phyloP scores from a whole-genome alignment of 2,113 vertebrate species.

The Crotalus helleri region DNA sequence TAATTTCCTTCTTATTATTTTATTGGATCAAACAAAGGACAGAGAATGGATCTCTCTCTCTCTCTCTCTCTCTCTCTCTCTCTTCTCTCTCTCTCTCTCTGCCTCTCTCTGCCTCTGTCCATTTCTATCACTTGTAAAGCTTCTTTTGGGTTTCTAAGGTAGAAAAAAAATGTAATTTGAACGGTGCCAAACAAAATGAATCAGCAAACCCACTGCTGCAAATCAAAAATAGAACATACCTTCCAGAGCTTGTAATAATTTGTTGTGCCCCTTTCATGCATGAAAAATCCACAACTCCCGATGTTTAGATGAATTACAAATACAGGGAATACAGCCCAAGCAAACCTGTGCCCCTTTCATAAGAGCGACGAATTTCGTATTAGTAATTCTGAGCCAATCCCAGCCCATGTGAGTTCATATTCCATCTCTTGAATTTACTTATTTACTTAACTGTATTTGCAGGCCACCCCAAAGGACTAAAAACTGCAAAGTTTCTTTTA shows the following conservation, averaged over 20 bases:
- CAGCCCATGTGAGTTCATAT: not conserved
- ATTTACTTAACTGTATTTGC: not conserved
- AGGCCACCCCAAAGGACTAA: not conserved
- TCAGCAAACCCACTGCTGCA: not conserved
- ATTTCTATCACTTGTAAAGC: not conserved
- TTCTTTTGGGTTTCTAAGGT: not conserved
- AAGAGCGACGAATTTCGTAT: not conserved
- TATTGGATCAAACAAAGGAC: not conserved
- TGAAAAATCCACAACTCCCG: not conserved
- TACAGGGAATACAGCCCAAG: not conserved
- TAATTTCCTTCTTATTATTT: not conserved
- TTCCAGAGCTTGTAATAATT: not conserved
- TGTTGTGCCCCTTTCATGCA: not conserved
- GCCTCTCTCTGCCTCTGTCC: not conserved
- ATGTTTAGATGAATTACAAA: not conserved
- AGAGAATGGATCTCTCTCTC: not conserved
- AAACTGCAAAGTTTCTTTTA: not conserved
- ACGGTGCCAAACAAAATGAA: not conserved
- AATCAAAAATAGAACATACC: not conserved
- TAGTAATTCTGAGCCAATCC: not conserved
- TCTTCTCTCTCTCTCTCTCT: not conserved
- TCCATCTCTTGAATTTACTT: not conserved
- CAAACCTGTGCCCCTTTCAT: not conserved
- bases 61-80: not conserved
- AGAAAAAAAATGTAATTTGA: not conserved